Base-by-base conservation (phyloP, 2,888 invertebrate genomes). In the Phyllotreta striolata region DNA sequence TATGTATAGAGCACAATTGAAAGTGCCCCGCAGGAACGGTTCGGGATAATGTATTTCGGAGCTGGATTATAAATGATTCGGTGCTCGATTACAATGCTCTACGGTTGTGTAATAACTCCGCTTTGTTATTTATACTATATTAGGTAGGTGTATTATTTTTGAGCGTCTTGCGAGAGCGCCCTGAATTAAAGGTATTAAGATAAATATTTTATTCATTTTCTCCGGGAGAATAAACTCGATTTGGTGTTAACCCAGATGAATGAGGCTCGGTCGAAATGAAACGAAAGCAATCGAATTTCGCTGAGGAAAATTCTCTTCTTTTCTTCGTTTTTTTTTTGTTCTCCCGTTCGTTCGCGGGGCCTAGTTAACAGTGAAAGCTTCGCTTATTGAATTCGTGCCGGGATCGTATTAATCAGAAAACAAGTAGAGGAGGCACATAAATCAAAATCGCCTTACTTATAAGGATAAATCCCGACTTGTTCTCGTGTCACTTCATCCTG, bases 341-440 rank as follows among this genome's bases (percentile, higher is more conserved):
- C 24, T n/a, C n/a, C n/a, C n/a, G n/a, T n/a, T n/a, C 24, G 24
- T 24, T 24, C 24, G 24, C 12, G 47, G 8, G 9, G 46, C 24
- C 56, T 56, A 46, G 56, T 56, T 56, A 56, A 44, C 56, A 44
- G 44, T 56, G 38, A 56, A 44, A 56, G 56, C 56, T 41, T 56
- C 46, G 46, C 46, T 56, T 56, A 56, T 56, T 44, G 56, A 56
- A 56, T 56, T 44, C 56, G 56, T 56, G 56, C 56, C 56, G 5
- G 12, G 44, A 44, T 12, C 35, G 44, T 12, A 56, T 56, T 56
- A 56, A 56, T 56, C 56, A 56, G 44, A 37, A 24, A 24, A 56
- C 56, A 44, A 56, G 37, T 55, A 55, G 35, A 44, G 46, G 44
- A 56, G 43, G 37, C 34, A 35, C 59, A 59, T 59, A 51, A 59